Evolutionary conservation across 1,140 invertebrate species (phyloP).

Genomic region (Rhizoglyphus robini): DNA sequence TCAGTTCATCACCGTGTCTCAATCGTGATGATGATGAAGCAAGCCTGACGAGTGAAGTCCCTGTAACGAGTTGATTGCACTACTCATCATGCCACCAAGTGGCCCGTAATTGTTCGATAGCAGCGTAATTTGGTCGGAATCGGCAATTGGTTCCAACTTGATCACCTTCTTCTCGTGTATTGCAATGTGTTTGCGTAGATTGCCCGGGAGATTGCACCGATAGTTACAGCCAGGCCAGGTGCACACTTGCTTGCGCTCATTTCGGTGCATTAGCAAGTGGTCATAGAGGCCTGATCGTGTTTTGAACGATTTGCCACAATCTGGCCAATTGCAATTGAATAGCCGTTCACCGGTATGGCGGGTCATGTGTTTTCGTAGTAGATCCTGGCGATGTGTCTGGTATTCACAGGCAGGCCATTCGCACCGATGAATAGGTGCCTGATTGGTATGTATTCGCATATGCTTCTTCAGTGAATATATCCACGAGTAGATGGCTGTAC

Average conservation of each 20-base stretch:
- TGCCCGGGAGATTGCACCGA: conserved; percentile 5
- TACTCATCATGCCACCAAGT: too few relatives aligned
- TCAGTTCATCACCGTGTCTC: too few relatives aligned
- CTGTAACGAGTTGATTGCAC: too few relatives aligned
- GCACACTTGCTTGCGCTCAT: conserved; percentile 8
- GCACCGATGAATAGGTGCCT: not conserved
- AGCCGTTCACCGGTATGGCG: not conserved
- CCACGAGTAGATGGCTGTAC: not conserved
- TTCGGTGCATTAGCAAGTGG: not conserved
- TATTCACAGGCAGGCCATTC: conserved; percentile 19
- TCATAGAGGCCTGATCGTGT: not conserved
- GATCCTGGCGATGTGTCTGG: not conserved
- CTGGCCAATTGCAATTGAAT: conserved; percentile 7
- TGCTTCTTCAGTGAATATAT: not conserved
- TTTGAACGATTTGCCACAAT: conserved; percentile 17
- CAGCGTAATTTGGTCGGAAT: not conserved
- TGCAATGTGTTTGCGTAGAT: conserved; percentile 11
- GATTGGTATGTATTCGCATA: conserved; percentile 4
- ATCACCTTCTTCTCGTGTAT: conserved; percentile 14
- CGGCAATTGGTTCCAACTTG: conserved; percentile 4
- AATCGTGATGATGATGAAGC: too few relatives aligned
- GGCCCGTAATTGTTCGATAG: too few relatives aligned
- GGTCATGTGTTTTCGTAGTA: not conserved
- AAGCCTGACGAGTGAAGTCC: too few relatives aligned
- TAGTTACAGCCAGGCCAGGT: conserved; percentile 18